phyloP scores from a whole-genome alignment of 2,797 vertebrate species.

The Sciaenops ocellatus region DNA sequence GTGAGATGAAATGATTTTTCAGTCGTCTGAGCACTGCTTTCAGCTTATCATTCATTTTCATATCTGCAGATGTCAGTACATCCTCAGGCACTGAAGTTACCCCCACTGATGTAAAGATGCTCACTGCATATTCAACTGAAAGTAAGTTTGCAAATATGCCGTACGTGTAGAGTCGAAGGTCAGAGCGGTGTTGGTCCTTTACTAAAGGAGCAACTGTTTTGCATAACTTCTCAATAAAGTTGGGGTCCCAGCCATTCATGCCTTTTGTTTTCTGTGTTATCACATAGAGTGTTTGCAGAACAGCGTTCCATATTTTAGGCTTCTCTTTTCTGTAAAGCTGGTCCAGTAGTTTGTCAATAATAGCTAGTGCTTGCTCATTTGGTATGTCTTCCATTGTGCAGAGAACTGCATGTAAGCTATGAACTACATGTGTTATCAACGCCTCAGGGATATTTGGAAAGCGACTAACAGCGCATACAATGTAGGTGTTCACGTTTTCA shows the following conservation, averaged over 20 bases:
- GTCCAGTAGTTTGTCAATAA: too few species aligned
- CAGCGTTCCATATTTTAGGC: accelerated
- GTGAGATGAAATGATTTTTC: slow-evolving; percentile 18
- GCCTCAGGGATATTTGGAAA: background rate
- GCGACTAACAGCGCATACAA: background rate
- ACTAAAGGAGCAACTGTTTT: slow-evolving; percentile 33
- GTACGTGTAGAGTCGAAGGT: slow-evolving; percentile 33
- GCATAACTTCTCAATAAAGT: slow-evolving; percentile 31
- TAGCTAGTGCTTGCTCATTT: too few species aligned
- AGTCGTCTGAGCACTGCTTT: slow-evolving; percentile 67
- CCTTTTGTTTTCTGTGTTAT: slow-evolving; percentile 69
- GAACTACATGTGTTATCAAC: too few species aligned
- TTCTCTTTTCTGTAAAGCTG: background rate
- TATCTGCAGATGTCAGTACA: slow-evolving; percentile 55
- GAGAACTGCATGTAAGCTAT: too few species aligned
- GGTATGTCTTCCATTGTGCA: too few species aligned
- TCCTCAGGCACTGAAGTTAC: slow-evolving; percentile 65
- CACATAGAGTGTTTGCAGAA: slow-evolving; percentile 48
- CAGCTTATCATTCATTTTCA: slow-evolving; percentile 47
- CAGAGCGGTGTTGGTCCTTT: accelerated
- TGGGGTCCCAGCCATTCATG: slow-evolving; percentile 14
- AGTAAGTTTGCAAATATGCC: slow-evolving; percentile 49
- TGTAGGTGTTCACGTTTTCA: background rate
- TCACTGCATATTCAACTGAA: background rate
- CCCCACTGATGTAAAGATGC: slow-evolving; percentile 38